Evolutionary conservation across 1,140 invertebrate genomes (phyloP).

Genomic region (Drosophila nigrodunni): DNA sequence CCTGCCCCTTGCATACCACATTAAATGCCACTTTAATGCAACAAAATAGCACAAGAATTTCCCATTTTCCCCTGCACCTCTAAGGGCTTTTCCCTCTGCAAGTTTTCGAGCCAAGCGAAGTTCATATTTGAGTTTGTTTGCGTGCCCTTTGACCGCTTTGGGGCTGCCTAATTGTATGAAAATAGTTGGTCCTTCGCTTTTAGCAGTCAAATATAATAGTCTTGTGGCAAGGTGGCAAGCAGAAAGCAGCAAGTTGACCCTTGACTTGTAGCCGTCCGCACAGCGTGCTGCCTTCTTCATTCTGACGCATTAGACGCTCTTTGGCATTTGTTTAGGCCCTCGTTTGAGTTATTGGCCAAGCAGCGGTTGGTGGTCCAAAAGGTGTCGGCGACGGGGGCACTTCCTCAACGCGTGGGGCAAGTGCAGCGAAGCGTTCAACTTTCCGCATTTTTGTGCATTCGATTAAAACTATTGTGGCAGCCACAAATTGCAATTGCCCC

Average conservation of each 20-base stretch:
- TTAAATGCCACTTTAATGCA: slow-evolving; percentile 62
- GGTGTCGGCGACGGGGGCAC: slow-evolving; percentile 24
- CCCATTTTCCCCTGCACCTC: neutral
- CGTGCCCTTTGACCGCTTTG: slow-evolving; percentile 2
- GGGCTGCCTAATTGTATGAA: slow-evolving; percentile 75
- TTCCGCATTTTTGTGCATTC: slow-evolving; percentile 41
- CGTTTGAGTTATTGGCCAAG: slow-evolving; percentile 43
- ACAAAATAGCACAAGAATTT: slow-evolving; percentile 71
- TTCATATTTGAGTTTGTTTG: slow-evolving; percentile 50
- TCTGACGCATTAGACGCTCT: neutral
- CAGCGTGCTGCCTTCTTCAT: neutral
- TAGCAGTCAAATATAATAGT: slow-evolving; percentile 45
- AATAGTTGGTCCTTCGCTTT: slow-evolving; percentile 64
- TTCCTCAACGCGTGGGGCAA: slow-evolving; percentile 30
- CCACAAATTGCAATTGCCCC: neutral
- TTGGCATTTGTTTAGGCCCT: neutral
- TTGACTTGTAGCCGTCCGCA: neutral
- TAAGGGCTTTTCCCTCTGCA: slow-evolving; percentile 3
- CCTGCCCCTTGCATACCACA: neutral
- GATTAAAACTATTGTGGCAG: slow-evolving; percentile 51
- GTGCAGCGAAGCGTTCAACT: slow-evolving; percentile 63
- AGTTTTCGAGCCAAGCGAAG: slow-evolving; percentile 36
- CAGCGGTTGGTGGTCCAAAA: slow-evolving; percentile 33
- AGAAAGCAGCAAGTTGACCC: neutral
- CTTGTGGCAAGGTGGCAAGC: neutral